Base-by-base conservation (phyloP, 2,113 vertebrate genomes). In the Pleuronectes platessa region DNA sequence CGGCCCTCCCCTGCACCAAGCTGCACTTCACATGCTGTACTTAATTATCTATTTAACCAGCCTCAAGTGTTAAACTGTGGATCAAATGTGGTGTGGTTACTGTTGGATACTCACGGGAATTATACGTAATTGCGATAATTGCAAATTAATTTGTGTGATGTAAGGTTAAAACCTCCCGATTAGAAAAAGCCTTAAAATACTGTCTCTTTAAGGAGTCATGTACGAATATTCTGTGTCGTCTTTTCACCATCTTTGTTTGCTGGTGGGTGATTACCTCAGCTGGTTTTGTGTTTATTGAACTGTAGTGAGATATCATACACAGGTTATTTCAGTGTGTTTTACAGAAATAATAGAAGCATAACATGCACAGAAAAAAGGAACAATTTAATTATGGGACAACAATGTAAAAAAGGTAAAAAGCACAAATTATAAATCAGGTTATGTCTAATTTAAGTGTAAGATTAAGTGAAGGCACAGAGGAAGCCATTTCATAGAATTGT, bases 21-120 rank as follows among this genome's bases (percentile, higher is more conserved):
- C 60, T 64, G 78, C 59, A 24, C 7, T 40, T 69, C 20, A 40
- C 60, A 65, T 21, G 60, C 35, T 73, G 13, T 31, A 70, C 49
- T 31, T 63, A 53, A 68, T 73, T 74, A 47, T 23, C 61, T 56
- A 4, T 45, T 55, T 59, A 64, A 13, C 9, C 18, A 53, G 20
- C 17, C 7, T 37, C 0, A 67, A 61, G 40, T 59, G 60, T 54
- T 17, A 20, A 35, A 58, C 14, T 68, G 68, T 55, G 14, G 49
- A 35, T 47, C 15, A 78, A 71, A 76, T 58, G 12, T 21, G 7
- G 13, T 11, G n/a, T 27, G 13, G 17, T 60, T 56, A 63, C 26
- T 62, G 54, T 78, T 67, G 12, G 2, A 64, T 23, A 45, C 4
- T 11, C 14, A 71, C 21, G 4, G 12, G 4, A 80, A 21, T 73